Percentiles rank a stretch among this genome's conserved stretches.
phyloP scores from a whole-genome alignment of 2,797 vertebrate species.

The Bradypus variegatus region DNA sequence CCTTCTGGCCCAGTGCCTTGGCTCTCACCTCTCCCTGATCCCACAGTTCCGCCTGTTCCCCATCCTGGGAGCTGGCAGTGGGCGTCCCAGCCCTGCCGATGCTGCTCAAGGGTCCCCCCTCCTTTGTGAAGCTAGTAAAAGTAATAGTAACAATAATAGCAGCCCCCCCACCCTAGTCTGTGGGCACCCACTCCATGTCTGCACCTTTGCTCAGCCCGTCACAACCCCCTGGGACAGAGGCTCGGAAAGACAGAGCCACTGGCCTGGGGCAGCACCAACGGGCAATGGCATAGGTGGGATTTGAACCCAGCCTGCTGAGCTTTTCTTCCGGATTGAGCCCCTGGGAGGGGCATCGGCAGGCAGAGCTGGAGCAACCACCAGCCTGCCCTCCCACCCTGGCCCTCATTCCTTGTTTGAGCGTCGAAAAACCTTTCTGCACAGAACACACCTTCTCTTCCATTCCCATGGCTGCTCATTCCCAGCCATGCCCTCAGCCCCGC shows the following conservation, averaged over 20 bases:
- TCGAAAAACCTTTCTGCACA: not conserved
- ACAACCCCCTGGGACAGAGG: not conserved
- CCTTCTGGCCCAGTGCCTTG: not conserved
- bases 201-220: not conserved
- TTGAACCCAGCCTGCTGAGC: not conserved
- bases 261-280: not conserved
- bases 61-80: not conserved
- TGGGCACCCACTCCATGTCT: rapidly evolving
- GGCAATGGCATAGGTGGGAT: not conserved
- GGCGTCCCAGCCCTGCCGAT: not conserved
- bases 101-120: not conserved
- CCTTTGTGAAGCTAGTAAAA: not conserved
- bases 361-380: not conserved
- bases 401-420: not conserved
- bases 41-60: not conserved
- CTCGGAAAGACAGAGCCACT: not conserved
- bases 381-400: not conserved
- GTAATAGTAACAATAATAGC: not conserved
- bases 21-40: not conserved
- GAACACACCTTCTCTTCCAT: not conserved
- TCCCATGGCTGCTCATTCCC: not conserved
- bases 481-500: no score
- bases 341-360: not conserved
- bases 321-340: not conserved
- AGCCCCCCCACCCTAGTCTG: rapidly evolving